Conservation (phyloP, 2,797 vertebrate genomes). For the Iguana delicatissima region DNA sequence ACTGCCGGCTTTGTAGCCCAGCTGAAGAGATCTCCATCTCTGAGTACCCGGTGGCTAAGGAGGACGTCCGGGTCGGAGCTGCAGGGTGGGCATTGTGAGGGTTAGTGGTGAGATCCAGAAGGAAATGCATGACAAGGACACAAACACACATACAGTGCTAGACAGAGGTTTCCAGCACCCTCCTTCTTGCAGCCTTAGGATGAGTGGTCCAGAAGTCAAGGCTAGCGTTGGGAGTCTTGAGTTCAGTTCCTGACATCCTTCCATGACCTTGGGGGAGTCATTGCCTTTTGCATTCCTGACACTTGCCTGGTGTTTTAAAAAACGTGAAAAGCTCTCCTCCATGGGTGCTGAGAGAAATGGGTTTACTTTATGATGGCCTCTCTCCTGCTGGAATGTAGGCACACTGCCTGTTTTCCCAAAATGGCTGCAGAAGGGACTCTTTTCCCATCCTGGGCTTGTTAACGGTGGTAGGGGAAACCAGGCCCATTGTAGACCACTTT, state of each 20-base stretch:
- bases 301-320: not conserved
- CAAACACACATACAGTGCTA: too few species aligned
- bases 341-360: not conserved
- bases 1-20: rapidly evolving
- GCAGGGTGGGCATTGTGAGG: not conserved
- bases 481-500: not conserved
- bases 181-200: too few species aligned
- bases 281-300: not conserved
- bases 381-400: not conserved
- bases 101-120: not conserved
- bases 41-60: not conserved
- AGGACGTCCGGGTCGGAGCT: too few species aligned
- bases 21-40: not conserved
- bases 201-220: not conserved
- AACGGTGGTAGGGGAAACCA: not conserved
- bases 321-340: not conserved
- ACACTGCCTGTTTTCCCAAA: not conserved
- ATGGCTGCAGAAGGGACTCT: conserved; percentile 4
- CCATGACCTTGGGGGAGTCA: not conserved
- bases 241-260: not conserved
- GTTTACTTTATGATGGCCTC: not conserved
- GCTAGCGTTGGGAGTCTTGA: not conserved
- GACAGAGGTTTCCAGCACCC: not conserved
- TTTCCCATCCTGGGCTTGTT: not conserved
- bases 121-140: too few species aligned